Evolutionary conservation across 2,797 vertebrate genomes (phyloP).

Genomic region (Molossus molossus): DNA sequence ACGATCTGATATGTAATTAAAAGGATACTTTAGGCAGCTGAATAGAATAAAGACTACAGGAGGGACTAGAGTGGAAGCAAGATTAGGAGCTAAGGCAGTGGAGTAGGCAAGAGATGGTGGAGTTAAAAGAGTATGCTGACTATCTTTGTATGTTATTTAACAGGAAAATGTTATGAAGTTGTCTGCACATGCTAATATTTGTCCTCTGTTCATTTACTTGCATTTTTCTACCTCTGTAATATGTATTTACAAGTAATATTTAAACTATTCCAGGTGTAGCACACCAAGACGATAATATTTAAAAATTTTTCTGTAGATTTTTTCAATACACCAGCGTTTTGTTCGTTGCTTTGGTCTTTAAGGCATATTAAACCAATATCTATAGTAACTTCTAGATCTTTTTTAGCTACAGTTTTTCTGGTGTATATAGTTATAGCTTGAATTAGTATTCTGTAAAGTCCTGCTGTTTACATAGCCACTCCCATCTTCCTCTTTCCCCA

Average conservation of each 20-base stretch:
- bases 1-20: background rate
- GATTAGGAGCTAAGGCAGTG: background rate
- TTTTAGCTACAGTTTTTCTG: background rate
- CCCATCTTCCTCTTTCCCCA: background rate
- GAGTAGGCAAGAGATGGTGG: background rate
- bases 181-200: background rate
- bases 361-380: background rate
- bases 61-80: background rate
- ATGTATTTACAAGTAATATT: background rate
- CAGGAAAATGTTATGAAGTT: background rate
- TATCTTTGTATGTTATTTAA: background rate
- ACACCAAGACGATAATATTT: background rate
- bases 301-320: background rate
- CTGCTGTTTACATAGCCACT: background rate
- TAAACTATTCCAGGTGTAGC: background rate
- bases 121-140: background rate
- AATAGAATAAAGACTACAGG: background rate
- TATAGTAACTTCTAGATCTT: background rate
- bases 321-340: background rate
- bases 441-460: background rate
- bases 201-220: background rate
- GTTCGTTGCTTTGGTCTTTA: slow-evolving; percentile 9
- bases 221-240: background rate
- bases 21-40: background rate
- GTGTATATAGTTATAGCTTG: background rate